Evolutionary conservation across 92 coral and sea anemone genomes (phyloP).

Genomic region (Porites cylindrica): DNA sequence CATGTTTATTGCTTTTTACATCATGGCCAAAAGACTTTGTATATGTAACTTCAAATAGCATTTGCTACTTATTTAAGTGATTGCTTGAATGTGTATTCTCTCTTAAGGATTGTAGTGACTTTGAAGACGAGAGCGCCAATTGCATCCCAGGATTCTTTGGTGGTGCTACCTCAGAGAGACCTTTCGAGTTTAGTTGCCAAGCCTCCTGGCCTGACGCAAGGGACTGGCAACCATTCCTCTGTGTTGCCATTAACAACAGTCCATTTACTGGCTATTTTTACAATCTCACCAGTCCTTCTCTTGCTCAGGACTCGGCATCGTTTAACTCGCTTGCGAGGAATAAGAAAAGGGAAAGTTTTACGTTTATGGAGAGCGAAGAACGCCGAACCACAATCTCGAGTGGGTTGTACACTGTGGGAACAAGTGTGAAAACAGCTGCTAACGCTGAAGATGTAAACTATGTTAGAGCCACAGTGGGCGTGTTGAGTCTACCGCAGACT

Average conservation of each 20-base stretch:
- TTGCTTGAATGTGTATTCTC: background rate
- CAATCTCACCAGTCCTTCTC: constrained; percentile 76
- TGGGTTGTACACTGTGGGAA: constrained; percentile 81
- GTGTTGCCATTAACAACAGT: constrained; percentile 89
- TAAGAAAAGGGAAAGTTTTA: constrained; percentile 58
- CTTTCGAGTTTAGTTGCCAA: constrained; percentile 95
- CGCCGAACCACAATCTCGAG: constrained; percentile 42
- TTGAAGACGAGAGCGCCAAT: constrained; percentile 68
- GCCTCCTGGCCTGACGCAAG: constrained; percentile 90
- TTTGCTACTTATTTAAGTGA: background rate
- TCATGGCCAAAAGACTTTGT: background rate
- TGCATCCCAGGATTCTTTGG: constrained; percentile 91
- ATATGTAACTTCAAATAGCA: background rate
- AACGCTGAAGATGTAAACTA: constrained; percentile 69
- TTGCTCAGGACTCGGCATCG: constrained; percentile 46
- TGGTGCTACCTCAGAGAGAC: constrained; percentile 80
- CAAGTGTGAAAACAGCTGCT: constrained; percentile 84
- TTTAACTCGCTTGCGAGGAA: constrained; percentile 51
- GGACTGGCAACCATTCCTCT: constrained; percentile 86
- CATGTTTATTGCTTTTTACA: background rate
- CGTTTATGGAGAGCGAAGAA: constrained; percentile 61
- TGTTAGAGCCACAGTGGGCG: constrained; percentile 74
- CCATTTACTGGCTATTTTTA: constrained; percentile 90
- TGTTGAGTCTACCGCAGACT: constrained; percentile 78
- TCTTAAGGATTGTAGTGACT: constrained; percentile 76